phyloP scores from a whole-genome alignment of 2,797 vertebrate genomes.

The Fringilla coelebs region DNA sequence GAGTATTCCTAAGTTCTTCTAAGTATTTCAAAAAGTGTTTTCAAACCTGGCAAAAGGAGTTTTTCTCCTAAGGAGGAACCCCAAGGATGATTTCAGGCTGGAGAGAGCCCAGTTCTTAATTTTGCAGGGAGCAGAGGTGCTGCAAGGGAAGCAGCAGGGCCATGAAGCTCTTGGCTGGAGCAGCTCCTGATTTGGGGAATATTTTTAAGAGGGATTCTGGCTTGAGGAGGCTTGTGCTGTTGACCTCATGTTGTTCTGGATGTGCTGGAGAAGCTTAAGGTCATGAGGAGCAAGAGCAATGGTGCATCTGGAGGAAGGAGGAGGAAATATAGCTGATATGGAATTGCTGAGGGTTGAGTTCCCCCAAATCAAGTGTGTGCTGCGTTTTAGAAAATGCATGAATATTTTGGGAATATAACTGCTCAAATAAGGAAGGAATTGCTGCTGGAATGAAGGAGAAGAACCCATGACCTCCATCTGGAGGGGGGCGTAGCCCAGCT shows the following conservation, averaged over 20 bases:
- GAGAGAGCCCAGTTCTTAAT: not conserved
- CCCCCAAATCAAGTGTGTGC: not conserved
- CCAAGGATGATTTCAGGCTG: not conserved
- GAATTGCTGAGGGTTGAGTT: not conserved
- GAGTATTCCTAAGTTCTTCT: not conserved
- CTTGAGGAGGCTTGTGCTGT: not conserved
- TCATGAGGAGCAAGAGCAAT: not conserved
- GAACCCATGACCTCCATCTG: slow-evolving; percentile 23
- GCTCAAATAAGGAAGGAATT: not conserved
- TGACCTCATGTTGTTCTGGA: not conserved
- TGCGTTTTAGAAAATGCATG: not conserved
- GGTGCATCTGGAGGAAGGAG: not conserved
- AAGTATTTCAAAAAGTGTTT: not conserved
- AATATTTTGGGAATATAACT: not conserved
- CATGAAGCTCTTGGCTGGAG: not conserved
- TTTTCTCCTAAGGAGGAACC: not conserved
- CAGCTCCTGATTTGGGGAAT: not conserved
- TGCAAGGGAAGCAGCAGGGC: not conserved
- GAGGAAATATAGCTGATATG: rapidly evolving
- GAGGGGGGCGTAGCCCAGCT: slow-evolving; percentile 5
- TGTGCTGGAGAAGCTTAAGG: not conserved
- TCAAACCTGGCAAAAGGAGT: not conserved
- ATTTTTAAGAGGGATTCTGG: not conserved
- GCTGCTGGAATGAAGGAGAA: not conserved
- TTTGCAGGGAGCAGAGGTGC: not conserved